Conservation (phyloP, 2,888 invertebrate genomes). For the Athripsodes cinereus region DNA sequence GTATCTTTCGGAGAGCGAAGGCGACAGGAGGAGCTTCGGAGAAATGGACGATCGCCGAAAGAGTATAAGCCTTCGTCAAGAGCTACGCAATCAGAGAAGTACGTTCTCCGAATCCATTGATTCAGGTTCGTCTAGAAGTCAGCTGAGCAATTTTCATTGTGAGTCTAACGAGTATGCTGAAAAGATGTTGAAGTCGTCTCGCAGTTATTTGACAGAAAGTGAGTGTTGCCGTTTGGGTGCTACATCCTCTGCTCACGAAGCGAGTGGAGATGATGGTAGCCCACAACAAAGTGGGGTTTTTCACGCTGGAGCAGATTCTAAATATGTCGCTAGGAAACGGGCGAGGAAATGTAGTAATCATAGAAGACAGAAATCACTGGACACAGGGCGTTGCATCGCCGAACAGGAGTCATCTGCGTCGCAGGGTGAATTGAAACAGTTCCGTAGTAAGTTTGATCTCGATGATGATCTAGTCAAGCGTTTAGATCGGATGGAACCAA, state of each 20-base stretch:
- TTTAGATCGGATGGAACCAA: conserved; percentile 25
- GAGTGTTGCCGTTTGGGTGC: conserved; percentile 22
- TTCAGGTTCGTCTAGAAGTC: conserved; percentile 24
- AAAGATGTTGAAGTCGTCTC: conserved; percentile 26
- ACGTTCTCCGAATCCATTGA: conserved; percentile 26
- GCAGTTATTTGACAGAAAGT: conserved; percentile 23
- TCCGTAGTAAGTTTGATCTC: conserved; percentile 33
- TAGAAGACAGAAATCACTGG: conserved; percentile 24
- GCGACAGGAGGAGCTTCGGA: conserved; percentile 21
- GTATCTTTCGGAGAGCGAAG: conserved; percentile 22
- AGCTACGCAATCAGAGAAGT: conserved; percentile 21
- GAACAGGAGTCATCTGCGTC: conserved; percentile 11
- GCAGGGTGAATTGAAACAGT: conserved; percentile 16
- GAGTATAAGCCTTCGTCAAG: conserved; percentile 21
- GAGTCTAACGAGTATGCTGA: conserved; percentile 25
- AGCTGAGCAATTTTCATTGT: conserved; percentile 19
- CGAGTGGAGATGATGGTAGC: conserved; percentile 23
- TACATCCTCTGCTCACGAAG: conserved; percentile 23
- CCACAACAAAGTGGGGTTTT: conserved; percentile 18
- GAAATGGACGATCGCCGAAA: conserved; percentile 19
- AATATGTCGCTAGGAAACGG: conserved; percentile 20
- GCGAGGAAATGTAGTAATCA: conserved; percentile 21
- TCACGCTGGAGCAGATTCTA: conserved; percentile 12
- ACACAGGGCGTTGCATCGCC: conserved; percentile 19
- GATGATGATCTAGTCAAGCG: conserved; percentile 32